Percentiles rank a stretch among this genome's conserved stretches.
phyloP scores from a whole-genome alignment of 1,140 invertebrate genomes.

The Heliconius melpomene region DNA sequence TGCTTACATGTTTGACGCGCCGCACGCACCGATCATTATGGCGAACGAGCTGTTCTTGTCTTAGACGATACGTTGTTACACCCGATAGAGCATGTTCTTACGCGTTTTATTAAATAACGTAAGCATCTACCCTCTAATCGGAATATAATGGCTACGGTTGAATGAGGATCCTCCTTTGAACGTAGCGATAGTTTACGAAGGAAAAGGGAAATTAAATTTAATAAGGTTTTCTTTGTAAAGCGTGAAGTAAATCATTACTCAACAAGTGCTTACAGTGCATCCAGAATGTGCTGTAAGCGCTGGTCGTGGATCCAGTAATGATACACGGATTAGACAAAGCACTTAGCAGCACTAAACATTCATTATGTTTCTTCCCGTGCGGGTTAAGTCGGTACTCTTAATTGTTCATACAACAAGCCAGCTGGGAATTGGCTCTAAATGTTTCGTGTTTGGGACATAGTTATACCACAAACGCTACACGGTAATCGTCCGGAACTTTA shows the following conservation, averaged over 20 bases:
- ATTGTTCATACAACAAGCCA: conserved; percentile 79
- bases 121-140: conserved; percentile 56
- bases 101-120: conserved; percentile 76
- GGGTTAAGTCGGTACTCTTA: conserved; percentile 70
- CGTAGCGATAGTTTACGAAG: conserved; percentile 45
- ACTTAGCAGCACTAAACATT: conserved; percentile 61
- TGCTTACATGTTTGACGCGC: conserved; percentile 80
- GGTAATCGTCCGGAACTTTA: conserved; percentile 57
- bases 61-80: conserved; percentile 77
- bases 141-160: conserved; percentile 59
- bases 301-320: conserved; percentile 33
- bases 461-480: conserved; percentile 65
- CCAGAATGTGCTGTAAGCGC: conserved; percentile 23
- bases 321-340: conserved; percentile 34
- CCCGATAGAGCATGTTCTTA: conserved; percentile 72
- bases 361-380: conserved; percentile 72
- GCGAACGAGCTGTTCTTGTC: conserved; percentile 73
- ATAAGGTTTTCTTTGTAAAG: conserved; percentile 26
- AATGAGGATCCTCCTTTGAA: conserved; percentile 67
- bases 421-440: conserved; percentile 76
- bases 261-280: conserved; percentile 43
- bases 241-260: conserved; percentile 41
- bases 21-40: conserved; percentile 79
- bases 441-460: conserved; percentile 68
- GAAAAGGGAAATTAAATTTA: conserved; percentile 32